Percentiles rank a stretch among this genome's conserved stretches.
These are phyloP conservation scores for Drosophila trapezifrons DNA, from an alignment of 1,140 invertebrate genomes.

Conservation along the genomic window DNA sequence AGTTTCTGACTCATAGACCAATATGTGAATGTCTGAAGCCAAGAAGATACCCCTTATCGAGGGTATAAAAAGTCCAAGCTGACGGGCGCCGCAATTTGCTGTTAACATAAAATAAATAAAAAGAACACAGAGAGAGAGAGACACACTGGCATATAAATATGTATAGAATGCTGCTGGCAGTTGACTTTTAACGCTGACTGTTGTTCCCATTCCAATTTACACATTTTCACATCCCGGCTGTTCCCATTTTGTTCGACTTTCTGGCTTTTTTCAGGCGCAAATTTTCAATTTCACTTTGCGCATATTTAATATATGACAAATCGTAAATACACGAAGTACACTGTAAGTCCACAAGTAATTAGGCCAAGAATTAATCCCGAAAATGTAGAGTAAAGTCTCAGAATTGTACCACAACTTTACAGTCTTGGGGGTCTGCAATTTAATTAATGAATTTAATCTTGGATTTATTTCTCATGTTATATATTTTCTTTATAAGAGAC, in stretches of 20 bases:
- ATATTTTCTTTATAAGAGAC: background rate
- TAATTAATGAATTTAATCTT: background rate
- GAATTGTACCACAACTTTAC: too few relatives aligned
- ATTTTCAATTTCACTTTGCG: slow-evolving; percentile 47
- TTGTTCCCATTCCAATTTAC: slow-evolving; percentile 36
- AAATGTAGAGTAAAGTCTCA: too few relatives aligned
- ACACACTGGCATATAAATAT: slow-evolving; percentile 7
- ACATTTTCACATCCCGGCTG: slow-evolving; percentile 5
- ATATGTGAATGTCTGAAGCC: too few relatives aligned
- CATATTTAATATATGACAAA: slow-evolving; percentile 71
- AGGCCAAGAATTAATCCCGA: background rate
- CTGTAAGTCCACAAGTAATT: slow-evolving; percentile 8
- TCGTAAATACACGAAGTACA: slow-evolving; percentile 41
- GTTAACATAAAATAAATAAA: slow-evolving; percentile 73
- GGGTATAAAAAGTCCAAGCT: slow-evolving; percentile 27
- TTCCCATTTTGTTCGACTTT: slow-evolving; percentile 1
- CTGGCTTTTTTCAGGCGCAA: background rate
- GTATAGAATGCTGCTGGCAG: slow-evolving; percentile 20
- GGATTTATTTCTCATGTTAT: too few relatives aligned
- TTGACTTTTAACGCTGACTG: slow-evolving; percentile 43
- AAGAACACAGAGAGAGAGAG: slow-evolving; percentile 3
- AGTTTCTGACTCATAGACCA: too few relatives aligned
- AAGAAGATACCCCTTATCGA: background rate
- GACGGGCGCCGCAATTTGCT: slow-evolving; percentile 55
- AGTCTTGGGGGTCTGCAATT: too few relatives aligned